These are phyloP conservation scores for Erinaceus europaeus DNA, from an alignment of 2,113 vertebrate genomes.

Conservation along the genomic window DNA sequence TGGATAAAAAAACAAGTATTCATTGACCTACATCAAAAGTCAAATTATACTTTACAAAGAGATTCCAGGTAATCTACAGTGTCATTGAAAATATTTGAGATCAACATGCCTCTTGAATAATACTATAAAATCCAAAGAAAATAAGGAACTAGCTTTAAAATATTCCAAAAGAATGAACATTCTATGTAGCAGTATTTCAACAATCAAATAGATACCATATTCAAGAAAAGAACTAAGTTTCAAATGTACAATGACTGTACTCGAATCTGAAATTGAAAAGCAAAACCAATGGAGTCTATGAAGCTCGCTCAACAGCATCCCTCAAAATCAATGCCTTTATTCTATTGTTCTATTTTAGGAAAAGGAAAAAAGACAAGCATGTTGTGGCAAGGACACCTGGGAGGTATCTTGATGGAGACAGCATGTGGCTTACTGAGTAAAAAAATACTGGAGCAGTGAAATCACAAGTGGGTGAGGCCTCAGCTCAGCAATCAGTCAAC, in stretches of 20 bases:
- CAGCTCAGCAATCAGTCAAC: no score
- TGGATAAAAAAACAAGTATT: slow-evolving; percentile 6
- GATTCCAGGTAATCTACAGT: background rate
- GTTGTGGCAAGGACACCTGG: no score
- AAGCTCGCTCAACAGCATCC: background rate
- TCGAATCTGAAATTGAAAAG: slow-evolving; percentile 12
- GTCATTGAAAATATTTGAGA: background rate
- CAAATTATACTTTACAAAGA: background rate
- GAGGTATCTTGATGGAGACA: no score
- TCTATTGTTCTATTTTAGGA: slow-evolving; percentile 15
- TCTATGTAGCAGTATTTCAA: slow-evolving; percentile 16
- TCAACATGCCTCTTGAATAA: slow-evolving; percentile 16
- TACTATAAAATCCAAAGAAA: slow-evolving; percentile 13
- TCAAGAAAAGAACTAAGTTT: slow-evolving; percentile 30
- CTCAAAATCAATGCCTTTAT: background rate
- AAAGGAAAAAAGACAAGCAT: background rate
- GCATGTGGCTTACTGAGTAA: no score
- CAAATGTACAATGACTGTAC: background rate
- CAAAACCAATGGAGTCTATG: background rate
- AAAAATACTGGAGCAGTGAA: no score
- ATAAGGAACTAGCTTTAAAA: background rate
- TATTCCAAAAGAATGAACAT: slow-evolving; percentile 13
- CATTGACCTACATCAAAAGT: slow-evolving; percentile 20
- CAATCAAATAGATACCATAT: background rate
- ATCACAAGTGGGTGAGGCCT: no score